phyloP scores from a whole-genome alignment of 2,888 invertebrate genomes.

The Apotomis betuletana region DNA sequence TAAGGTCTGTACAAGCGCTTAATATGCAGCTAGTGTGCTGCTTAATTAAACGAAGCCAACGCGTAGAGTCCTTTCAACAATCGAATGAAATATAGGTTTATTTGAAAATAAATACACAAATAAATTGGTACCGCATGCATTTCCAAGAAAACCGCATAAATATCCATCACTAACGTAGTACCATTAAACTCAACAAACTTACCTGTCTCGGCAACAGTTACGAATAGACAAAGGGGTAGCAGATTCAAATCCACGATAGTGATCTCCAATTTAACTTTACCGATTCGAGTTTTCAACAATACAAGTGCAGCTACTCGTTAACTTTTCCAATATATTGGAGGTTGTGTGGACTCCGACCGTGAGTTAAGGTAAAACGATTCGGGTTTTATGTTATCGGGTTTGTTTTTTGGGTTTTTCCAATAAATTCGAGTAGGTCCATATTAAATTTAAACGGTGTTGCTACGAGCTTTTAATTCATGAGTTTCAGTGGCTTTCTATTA shows the following conservation, averaged over 20 bases:
- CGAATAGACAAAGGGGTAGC: slow-evolving; percentile 37
- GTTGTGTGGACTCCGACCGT: slow-evolving; percentile 4
- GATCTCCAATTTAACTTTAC: slow-evolving; percentile 47
- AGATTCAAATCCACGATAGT: slow-evolving; percentile 44
- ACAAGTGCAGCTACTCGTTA: slow-evolving; percentile 41
- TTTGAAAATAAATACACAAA: no score
- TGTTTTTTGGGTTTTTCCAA: background rate
- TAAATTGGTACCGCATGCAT: background rate
- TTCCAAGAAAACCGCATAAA: no score
- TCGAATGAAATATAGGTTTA: no score
- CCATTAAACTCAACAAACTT: slow-evolving; percentile 16
- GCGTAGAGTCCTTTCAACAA: no score
- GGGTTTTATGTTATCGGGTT: background rate
- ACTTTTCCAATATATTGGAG: slow-evolving; percentile 45
- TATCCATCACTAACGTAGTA: background rate
- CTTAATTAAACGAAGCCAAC: no score
- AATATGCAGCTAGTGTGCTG: no score
- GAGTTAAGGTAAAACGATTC: slow-evolving; percentile 4
- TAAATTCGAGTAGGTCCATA: background rate
- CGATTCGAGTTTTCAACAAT: slow-evolving; percentile 44
- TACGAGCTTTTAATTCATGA: no score
- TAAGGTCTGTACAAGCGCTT: no score
- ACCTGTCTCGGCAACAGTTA: slow-evolving; percentile 22
- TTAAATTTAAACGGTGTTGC: no score
- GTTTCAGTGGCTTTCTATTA: no score